Conservation (phyloP, 2,797 vertebrate species). For the Glyptemys insculpta region DNA sequence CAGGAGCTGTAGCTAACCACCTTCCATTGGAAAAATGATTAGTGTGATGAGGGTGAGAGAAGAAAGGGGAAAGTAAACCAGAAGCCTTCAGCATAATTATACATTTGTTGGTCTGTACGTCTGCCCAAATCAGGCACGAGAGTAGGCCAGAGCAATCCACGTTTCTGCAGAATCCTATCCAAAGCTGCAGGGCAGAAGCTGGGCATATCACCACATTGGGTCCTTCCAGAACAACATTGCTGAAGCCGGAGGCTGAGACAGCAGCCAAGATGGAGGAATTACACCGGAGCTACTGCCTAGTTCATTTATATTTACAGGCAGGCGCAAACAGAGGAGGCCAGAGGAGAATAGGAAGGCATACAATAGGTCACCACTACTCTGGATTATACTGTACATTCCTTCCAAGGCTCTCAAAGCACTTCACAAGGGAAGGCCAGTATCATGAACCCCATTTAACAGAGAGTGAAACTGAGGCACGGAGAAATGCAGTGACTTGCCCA, state of each 20-base stretch:
- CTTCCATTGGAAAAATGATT: neutral
- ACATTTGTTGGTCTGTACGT: too few species aligned
- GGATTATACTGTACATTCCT: neutral
- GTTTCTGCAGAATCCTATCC: neutral
- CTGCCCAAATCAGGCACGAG: neutral
- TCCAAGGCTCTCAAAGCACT: neutral
- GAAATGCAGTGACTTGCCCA: neutral
- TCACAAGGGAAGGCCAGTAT: neutral
- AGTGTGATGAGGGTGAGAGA: neutral
- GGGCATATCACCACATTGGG: neutral
- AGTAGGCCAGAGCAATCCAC: neutral
- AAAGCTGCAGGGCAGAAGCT: neutral
- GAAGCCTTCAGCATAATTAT: neutral
- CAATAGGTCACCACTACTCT: neutral
- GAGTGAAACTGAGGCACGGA: neutral
- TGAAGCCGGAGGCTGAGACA: neutral
- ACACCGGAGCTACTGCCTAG: neutral
- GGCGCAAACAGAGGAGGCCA: neutral
- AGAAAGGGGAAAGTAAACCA: neutral
- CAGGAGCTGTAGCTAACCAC: neutral
- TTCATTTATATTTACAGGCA: neutral
- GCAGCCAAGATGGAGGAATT: neutral
- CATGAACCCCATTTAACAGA: neutral
- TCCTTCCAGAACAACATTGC: neutral
- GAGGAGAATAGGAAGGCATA: neutral